Evolutionary conservation across 1,140 invertebrate genomes (phyloP).

Genomic region (Goniozus legneri): DNA sequence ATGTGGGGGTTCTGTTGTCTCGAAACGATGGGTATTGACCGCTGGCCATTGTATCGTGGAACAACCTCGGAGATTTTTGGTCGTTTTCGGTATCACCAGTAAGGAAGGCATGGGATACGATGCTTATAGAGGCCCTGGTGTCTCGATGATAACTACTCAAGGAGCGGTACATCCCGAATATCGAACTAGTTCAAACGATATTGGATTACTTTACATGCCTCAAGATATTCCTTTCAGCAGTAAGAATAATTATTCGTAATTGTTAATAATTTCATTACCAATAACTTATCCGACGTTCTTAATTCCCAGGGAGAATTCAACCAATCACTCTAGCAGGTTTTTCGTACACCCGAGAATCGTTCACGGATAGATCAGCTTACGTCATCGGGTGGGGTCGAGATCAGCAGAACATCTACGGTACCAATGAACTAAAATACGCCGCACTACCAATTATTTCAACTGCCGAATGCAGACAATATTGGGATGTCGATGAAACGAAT

Average conservation of each 20-base stretch:
- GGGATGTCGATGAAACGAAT: constrained; percentile 16
- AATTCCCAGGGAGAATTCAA: constrained; percentile 18
- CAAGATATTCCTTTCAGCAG: constrained; percentile 19
- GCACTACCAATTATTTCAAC: constrained; percentile 22
- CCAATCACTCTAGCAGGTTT: constrained; percentile 10
- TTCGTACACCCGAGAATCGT: not conserved
- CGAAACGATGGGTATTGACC: constrained; percentile 22
- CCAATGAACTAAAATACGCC: constrained; percentile 19
- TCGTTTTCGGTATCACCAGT: constrained; percentile 19
- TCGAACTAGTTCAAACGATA: constrained; percentile 8
- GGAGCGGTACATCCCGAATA: constrained; percentile 12
- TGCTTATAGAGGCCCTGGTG: constrained; percentile 8
- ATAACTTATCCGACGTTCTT: constrained; percentile 1
- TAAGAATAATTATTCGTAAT: constrained; percentile 10
- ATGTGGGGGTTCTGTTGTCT: constrained; percentile 23
- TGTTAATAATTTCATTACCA: not conserved
- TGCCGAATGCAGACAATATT: constrained; percentile 8
- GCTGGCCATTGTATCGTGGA: constrained; percentile 20
- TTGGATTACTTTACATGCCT: constrained; percentile 22
- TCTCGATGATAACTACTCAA: constrained; percentile 12
- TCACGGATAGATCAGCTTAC: constrained; percentile 4
- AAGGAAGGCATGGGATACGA: constrained; percentile 12
- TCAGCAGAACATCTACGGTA: not conserved
- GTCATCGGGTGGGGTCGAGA: constrained; percentile 22
- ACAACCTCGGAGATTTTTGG: not conserved